Evolutionary conservation across 2,797 vertebrate species (phyloP).

Genomic region (Malacoraja senta): DNA sequence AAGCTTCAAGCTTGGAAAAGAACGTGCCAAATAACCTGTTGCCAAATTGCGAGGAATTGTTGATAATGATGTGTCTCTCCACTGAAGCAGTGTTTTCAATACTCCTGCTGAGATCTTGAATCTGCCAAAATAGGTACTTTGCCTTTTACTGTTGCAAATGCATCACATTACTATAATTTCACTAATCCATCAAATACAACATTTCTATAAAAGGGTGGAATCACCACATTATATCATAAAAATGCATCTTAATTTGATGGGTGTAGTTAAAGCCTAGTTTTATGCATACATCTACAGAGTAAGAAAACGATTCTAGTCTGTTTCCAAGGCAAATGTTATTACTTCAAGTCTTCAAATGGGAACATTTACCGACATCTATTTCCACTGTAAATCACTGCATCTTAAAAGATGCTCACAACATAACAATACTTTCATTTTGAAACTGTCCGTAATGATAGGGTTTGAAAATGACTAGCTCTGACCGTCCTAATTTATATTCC

Average conservation of each 20-base stretch:
- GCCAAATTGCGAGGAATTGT: not conserved
- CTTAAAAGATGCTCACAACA: not conserved
- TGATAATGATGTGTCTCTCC: not conserved
- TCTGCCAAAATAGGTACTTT: not conserved
- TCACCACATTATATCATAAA: not conserved
- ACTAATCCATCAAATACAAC: not conserved
- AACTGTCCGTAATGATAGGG: not conserved
- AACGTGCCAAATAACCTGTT: not conserved
- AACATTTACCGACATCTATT: not conserved
- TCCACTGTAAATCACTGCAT: not conserved
- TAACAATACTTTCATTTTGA: not conserved
- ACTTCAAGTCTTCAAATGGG: not conserved
- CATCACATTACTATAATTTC: not conserved
- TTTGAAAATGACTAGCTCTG: not conserved
- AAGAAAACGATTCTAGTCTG: not conserved
- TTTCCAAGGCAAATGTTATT: not conserved
- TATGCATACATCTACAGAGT: not conserved
- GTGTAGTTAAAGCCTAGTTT: not conserved
- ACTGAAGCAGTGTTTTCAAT: not conserved
- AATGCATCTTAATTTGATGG: not conserved
- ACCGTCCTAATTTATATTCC: not conserved
- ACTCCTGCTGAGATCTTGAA: not conserved
- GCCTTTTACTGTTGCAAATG: not conserved
- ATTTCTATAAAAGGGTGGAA: not conserved
- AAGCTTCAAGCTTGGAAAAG: not conserved